These are phyloP conservation scores for Luehdorfia chinensis DNA, from an alignment of 1,140 invertebrate genomes.

Conservation along the genomic window DNA sequence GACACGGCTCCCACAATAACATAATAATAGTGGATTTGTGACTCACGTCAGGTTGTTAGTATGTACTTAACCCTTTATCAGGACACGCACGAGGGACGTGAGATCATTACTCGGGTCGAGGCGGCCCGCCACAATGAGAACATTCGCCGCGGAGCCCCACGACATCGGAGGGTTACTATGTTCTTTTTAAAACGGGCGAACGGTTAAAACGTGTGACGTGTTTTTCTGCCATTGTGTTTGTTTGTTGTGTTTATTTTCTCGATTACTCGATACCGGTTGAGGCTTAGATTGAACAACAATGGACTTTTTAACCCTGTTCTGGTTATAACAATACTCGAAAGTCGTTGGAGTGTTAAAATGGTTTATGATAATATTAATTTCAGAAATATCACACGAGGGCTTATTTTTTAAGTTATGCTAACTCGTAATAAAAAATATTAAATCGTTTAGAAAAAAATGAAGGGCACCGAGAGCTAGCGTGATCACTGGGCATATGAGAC, in stretches of 20 bases:
- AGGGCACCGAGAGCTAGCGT: too few relatives aligned
- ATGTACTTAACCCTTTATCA: conserved; percentile 75
- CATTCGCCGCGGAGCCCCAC: conserved; percentile 36
- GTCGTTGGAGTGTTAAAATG: conserved; percentile 34
- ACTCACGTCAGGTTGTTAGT: conserved; percentile 74
- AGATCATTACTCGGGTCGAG: conserved; percentile 64
- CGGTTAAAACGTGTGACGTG: conserved; percentile 51
- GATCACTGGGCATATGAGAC: too few relatives aligned
- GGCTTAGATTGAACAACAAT: conserved; percentile 33
- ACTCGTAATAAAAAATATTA: too few relatives aligned
- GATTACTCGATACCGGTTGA: conserved; percentile 42
- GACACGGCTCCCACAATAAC: conserved; percentile 73
- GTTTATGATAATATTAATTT: conserved; percentile 18
- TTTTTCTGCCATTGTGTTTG: conserved; percentile 37
- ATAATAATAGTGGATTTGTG: conserved; percentile 75
- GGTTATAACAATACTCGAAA: conserved; percentile 21
- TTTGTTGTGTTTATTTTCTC: conserved; percentile 38
- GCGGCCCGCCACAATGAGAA: too few relatives aligned
- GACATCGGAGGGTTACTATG: conserved; percentile 40
- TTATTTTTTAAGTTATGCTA: conserved; percentile 6
- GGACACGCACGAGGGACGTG: conserved; percentile 70
- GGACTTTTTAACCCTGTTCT: conserved; percentile 24
- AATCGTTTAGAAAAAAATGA: too few relatives aligned
- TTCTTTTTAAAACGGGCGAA: conserved; percentile 22
- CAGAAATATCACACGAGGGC: conserved; percentile 4